phyloP scores from a whole-genome alignment of 2,797 vertebrate species.

The Chloroceryle inda region DNA sequence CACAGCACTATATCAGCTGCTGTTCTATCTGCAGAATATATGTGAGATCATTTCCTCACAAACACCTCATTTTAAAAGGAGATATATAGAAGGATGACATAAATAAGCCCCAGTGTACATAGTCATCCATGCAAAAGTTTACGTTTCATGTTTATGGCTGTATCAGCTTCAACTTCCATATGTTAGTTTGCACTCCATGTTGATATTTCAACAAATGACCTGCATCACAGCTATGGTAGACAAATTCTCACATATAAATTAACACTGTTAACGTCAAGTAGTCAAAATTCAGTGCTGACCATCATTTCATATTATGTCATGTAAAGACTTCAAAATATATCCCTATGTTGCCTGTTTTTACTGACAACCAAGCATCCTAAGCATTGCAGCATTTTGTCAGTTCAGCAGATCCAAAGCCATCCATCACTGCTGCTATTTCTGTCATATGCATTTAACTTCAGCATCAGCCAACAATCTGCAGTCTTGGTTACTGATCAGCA shows the following conservation, averaged over 20 bases:
- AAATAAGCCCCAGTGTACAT: neutral
- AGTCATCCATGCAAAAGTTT: neutral
- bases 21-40: neutral
- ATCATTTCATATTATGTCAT: conserved; percentile 77
- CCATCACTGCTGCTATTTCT: conserved; percentile 79
- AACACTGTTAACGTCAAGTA: conserved; percentile 69
- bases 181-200: neutral
- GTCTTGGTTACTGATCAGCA: conserved; percentile 72
- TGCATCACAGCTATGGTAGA: conserved; percentile 47
- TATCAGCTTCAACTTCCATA: neutral
- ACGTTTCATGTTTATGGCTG: neutral
- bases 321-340: conserved; percentile 71
- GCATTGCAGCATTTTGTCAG: conserved; percentile 74
- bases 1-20: rapidly evolving
- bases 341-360: conserved; percentile 77
- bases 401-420: conserved; percentile 74
- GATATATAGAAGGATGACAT: neutral
- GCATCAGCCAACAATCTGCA: conserved; percentile 71
- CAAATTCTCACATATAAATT: conserved; percentile 69
- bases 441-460: conserved; percentile 80
- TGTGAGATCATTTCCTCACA: neutral
- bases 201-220: conserved; percentile 58
- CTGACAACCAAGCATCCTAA: conserved; percentile 77
- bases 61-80: neutral
- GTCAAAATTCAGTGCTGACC: conserved; percentile 77